Evolutionary conservation across 2,888 invertebrate genomes (phyloP).

Genomic region (Magallana nippona): DNA sequence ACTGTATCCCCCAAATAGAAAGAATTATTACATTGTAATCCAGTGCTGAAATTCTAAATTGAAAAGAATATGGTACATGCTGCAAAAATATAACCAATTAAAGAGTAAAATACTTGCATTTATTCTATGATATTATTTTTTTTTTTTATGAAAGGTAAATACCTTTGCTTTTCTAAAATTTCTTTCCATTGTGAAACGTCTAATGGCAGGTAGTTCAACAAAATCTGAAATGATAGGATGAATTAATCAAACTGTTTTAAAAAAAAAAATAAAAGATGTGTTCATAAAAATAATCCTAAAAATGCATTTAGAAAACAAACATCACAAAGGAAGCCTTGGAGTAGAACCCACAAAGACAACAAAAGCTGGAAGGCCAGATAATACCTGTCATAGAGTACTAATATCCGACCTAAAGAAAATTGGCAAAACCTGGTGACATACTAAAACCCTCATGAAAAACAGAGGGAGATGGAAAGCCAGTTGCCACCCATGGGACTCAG

Average conservation of each 20-base stretch:
- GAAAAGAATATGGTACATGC: too few species aligned
- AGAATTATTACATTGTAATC: too few species aligned
- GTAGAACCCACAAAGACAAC: constrained; percentile 32
- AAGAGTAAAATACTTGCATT: too few species aligned
- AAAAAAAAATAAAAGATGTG: not conserved
- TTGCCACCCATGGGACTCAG: constrained; percentile 32
- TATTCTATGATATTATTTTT: too few species aligned
- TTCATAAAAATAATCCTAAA: not conserved
- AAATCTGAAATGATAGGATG: constrained; percentile 80
- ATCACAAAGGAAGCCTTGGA: constrained; percentile 29
- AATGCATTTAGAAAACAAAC: not conserved
- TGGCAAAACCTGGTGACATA: not conserved
- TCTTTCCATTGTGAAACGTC: constrained; percentile 86
- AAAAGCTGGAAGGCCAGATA: constrained; percentile 10
- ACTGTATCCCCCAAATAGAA: too few species aligned
- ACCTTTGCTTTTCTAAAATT: constrained; percentile 87
- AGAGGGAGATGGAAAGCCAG: constrained; percentile 17
- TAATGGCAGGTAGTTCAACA: constrained; percentile 91
- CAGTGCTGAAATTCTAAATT: too few species aligned
- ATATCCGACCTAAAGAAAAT: constrained; percentile 9
- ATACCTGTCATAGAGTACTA: constrained; percentile 23
- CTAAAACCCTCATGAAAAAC: not conserved
- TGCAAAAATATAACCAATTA: too few species aligned
- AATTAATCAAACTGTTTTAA: not conserved
- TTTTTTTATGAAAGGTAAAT: not conserved